Evolutionary conservation across 2,888 invertebrate genomes (phyloP), one percentile per base, ranked within the genome.

Genomic region (Ceraclea dissimilis): DNA sequence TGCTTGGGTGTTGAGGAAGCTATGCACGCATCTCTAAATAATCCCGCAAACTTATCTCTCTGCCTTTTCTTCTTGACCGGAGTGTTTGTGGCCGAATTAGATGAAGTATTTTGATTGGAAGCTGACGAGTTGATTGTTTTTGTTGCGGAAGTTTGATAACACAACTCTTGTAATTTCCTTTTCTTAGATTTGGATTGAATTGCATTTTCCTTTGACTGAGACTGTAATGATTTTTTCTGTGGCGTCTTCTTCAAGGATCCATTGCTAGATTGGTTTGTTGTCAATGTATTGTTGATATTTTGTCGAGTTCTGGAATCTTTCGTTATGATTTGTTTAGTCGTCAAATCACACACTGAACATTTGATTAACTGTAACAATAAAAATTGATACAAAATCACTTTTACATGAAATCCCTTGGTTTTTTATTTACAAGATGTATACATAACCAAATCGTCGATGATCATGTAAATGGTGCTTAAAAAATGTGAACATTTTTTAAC

Each of bases 31-130:
- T 52, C 31, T 52, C 55, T 59, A 34, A 57, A 50, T 11, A 61
- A 46, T 16, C 59, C 61, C 4, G 61, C 61, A 53, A 56, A 61
- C 21, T 52, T 61, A 39, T 61, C 61, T 34, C 55, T 44, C 17
- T 61, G 49, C 26, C 55, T 55, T 46, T 59, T 59, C 46, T 53
- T 59, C 47, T 54, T 59, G 1, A 18, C 26, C n/a, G 51, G 47
- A 21, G 51, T 49, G 26, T 21, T 46, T 54, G 18, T 49, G 11
- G 26, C 13, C 13, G 46, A 5, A 47, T 39, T 13, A 8, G 13
- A n/a, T 39, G 39, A 13, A 5, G 39, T 4, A n/a, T 13, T 39
- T 13, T 39, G 39, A 39, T 4, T 13, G 8, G 39, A 4, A 8
- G 39, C 2, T 4, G 16, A 39, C 4, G 26, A 49, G 4, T n/a